Evolutionary conservation across 2,113 vertebrate species (phyloP), one percentile per base, ranked within the genome.

Genomic region (Silurus meridionalis): DNA sequence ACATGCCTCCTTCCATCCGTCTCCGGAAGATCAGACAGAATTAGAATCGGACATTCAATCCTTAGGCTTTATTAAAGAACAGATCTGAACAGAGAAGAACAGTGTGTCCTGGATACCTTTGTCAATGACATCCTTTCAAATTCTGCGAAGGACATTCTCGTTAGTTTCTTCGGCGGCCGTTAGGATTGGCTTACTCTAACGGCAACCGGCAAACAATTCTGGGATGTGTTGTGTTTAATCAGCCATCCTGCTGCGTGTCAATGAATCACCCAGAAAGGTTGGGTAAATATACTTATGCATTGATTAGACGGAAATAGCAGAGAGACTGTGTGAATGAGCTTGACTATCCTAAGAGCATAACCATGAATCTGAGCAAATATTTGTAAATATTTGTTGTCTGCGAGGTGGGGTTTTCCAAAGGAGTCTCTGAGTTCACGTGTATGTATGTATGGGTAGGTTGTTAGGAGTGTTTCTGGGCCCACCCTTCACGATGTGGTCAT

Each of bases 401-500:
- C 85, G 89, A 92, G 91, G 91, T 90, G 81, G 86, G 87, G 88
- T 75, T 90, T 91, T 93, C 61, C 87, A 86, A 72, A 53, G 61
- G 63, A 77, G 71, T 83, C 83, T 72, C 92, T 93, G 90, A 91
- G 92, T 90, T 91, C 77, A 90, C 91, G 28, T 55, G 84, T 91
- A 91, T 86, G 86, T 91, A 91, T 88, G 67, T 66, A 87, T 71
- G 75, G 74, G 89, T 90, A 90, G 57, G 89, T 91, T 89, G 66
- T 86, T 91, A 92, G 87, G 79, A 25, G 89, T 77, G 71, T 83
- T 89, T 91, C 23, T 83, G 48, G 2, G 48, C 25, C 92, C 92
- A 92, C 91, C 92, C 90, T 91, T 90, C 37, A 37, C 2, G 90
- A 88, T 88, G 91, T 88, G 90, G 91, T 92, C 83, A 91, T 90